These are phyloP conservation scores for Meloidogyne floridensis DNA, from an alignment of 1,140 invertebrate species.

Conservation along the genomic window DNA sequence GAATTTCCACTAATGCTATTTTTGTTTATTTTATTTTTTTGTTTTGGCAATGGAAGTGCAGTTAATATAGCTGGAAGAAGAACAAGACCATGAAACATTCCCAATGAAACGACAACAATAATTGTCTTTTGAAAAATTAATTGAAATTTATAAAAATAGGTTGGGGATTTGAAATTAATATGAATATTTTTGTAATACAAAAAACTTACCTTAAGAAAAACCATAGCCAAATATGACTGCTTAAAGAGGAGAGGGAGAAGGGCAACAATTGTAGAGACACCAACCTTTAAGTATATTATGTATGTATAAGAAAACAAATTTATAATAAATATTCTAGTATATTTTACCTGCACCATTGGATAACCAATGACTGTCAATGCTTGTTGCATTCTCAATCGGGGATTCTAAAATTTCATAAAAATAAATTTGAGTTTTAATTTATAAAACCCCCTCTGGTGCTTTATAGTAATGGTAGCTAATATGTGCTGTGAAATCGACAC, in stretches of 20 bases:
- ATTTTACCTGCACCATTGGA: conserved; percentile 56
- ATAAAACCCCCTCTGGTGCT: conserved; percentile 66
- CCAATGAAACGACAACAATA: conserved; percentile 59
- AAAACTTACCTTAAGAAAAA: conserved; percentile 51
- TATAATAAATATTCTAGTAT: not conserved
- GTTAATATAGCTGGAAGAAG: conserved; percentile 58
- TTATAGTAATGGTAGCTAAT: conserved; percentile 70
- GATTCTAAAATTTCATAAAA: conserved; percentile 46
- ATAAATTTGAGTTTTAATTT: not conserved
- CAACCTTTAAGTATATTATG: conserved; percentile 41
- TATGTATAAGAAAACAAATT: not conserved
- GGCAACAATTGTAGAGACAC: conserved; percentile 63
- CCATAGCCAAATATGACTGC: conserved; percentile 61
- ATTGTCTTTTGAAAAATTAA: conserved; percentile 44
- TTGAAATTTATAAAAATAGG: too few relatives aligned
- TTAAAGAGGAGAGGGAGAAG: conserved; percentile 58
- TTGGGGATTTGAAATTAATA: too few relatives aligned
- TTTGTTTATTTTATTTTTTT: not conserved
- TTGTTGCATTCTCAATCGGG: conserved; percentile 50
- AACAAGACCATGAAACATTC: conserved; percentile 62
- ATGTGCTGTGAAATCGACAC: conserved; percentile 68
- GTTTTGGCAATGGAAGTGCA: conserved; percentile 32
- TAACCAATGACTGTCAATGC: conserved; percentile 59
- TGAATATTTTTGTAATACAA: too few relatives aligned
- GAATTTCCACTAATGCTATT: conserved; percentile 14